Base-by-base conservation (phyloP, 2,888 invertebrate species). In the Synanthedon tipuliformis region DNA sequence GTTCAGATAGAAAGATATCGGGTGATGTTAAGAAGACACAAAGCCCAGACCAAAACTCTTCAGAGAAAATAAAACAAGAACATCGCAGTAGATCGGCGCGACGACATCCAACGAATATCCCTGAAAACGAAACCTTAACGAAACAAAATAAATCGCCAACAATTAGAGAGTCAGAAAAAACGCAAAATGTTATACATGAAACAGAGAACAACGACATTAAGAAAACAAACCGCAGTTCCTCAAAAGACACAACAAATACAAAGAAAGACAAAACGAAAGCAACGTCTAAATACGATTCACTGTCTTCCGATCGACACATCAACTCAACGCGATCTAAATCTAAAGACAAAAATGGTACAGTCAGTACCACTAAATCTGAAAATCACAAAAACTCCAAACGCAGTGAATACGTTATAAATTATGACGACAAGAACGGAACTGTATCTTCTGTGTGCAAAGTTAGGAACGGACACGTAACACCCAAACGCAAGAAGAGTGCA, bases 341-440 rank as follows among this genome's bases (percentile, higher is more conserved):
- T 40, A 69, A 60, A 55, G 56, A 55, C 48, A 60, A 52, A 18
- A 54, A 59, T 13, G 63, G 61, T 41, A 66, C 65, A 59, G 66
- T 66, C 40, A 54, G 58, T 41, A 57, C 55, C 40, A 51, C 61
- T 40, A 73, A 68, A 53, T 55, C 60, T 40, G 61, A 62, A 54
- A 63, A 60, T 51, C 59, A 67, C 40, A 67, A 62, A 61, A 67
- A 67, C 52, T 63, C 74, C 12, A 75, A 68, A 59, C 68, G 75
- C 61, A 80, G 73, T 62, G 79, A 82, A 70, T 85, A 84, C 58
- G 79, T 87, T 12, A 84, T 87, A 54, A 86, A 87, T 61, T 87
- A 87, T 55, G 81, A 86, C 56, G 86, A 87, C 57, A 85, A 86
- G 70, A 81, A 86, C 57, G 87, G 87, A 59, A 85, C 85, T 10